A percentile compares a stretch with the other conserved stretches of the same genome.
These are phyloP conservation scores for Machimus atricapillus DNA, from an alignment of 2,888 invertebrate species.

Conservation along the genomic window DNA sequence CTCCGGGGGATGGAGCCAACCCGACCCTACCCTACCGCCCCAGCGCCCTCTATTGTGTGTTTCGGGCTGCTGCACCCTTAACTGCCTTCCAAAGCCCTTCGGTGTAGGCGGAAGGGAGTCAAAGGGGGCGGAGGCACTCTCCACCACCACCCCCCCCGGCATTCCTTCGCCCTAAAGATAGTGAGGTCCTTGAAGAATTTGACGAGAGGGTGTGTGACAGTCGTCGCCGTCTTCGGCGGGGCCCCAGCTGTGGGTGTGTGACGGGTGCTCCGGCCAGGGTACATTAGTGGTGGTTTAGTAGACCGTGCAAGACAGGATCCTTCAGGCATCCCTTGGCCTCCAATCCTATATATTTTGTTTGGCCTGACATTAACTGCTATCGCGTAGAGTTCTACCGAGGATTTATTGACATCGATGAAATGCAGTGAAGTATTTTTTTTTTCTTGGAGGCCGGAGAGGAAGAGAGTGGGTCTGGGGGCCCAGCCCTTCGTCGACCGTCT, in stretches of 20 bases:
- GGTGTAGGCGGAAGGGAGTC: background rate
- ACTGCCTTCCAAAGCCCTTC: background rate
- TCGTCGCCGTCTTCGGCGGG: background rate
- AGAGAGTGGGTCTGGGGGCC: background rate
- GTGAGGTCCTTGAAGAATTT: conserved; percentile 34
- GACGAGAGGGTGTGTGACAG: conserved; percentile 40
- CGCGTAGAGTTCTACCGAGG: conserved; percentile 55
- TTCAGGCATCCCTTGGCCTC: conserved; percentile 34
- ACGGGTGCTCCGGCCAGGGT: background rate
- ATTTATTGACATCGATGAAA: conserved; percentile 62
- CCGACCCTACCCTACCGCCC: background rate
- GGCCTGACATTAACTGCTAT: conserved; percentile 65
- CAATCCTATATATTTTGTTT: conserved; percentile 60
- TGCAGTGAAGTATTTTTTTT: conserved; percentile 48
- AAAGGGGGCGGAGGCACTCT: background rate
- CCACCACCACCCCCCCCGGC: too few species aligned
- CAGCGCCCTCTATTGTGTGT: background rate
- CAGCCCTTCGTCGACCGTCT: background rate
- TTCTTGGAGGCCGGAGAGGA: background rate
- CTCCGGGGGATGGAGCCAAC: background rate
- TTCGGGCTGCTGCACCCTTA: conserved; percentile 14
- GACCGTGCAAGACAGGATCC: conserved; percentile 23
- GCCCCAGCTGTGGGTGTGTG: conserved; percentile 26
- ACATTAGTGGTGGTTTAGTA: conserved; percentile 34
- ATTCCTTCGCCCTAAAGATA: background rate